Base-by-base conservation (phyloP, 1,140 invertebrate species). In the Megalopta genalis region DNA sequence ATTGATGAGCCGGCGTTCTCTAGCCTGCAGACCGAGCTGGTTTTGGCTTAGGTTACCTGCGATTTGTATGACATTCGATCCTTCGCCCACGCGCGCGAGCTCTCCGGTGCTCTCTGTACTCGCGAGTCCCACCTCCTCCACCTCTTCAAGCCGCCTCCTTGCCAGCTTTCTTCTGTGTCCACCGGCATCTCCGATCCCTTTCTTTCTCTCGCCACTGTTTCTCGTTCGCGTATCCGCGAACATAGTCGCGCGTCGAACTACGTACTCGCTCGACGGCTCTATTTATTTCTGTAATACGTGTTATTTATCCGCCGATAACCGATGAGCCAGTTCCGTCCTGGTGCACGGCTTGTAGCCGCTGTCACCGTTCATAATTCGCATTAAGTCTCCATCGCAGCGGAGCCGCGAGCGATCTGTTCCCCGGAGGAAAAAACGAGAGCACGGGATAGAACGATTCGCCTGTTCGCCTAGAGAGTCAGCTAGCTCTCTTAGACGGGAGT, bases 41-140 rank as follows among this genome's bases (percentile, higher is more conserved):
- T 89, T 88, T 88, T 84, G 90, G 90, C 87, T 91, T 90, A 89
- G 86, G 89, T 91, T 91, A 90, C 90, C 87, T 81, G 82, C 87
- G 87, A 91, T 91, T 91, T 91, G 88, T 91, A 91, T 91, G 89
- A 91, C 90, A 90, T 91, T 91, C 90, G 88, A 91, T 91, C 87
- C 83, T 67, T 85, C 85, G 84, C 90, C 90, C 89, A 91, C 90
- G 86, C 84, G 72, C 39, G 42, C 65, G 64, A 32, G n/a, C 60
- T 64, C 60, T 66, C 69, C 27, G 7, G 21, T n/a, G 39, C 52
- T 84, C 66, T 69, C 68, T 67, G 81, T 81, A 69, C 65, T 39
- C 54, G 59, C 42, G 23, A 52, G 57, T 62, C 54, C 59, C 59
- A 37, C 59, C 66, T 46, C 64, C 42, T 64, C 39, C 32, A 54